Conservation (phyloP, 1,140 invertebrate genomes). For the Leptopilina clavipes region DNA sequence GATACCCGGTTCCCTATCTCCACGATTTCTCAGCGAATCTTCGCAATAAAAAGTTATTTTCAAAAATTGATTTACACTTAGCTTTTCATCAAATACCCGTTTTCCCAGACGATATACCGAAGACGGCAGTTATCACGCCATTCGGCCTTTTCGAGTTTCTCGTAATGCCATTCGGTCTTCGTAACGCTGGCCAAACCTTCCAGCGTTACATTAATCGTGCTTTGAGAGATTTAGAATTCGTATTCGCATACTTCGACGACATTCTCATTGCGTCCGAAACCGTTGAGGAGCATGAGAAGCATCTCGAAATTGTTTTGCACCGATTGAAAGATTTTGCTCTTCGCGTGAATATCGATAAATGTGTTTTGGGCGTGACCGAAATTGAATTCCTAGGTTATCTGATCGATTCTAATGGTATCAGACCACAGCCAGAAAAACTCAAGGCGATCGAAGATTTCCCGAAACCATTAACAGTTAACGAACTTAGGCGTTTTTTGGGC, state of each 20-base stretch:
- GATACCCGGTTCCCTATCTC: too few relatives aligned
- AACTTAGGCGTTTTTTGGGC: neutral
- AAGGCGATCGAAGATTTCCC: neutral
- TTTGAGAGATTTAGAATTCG: slow-evolving; percentile 12
- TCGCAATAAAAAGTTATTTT: too few relatives aligned
- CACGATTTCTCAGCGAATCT: too few relatives aligned
- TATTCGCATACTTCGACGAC: slow-evolving; percentile 32
- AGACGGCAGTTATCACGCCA: too few relatives aligned
- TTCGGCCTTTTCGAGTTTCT: too few relatives aligned
- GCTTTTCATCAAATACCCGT: too few relatives aligned
- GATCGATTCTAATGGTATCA: neutral
- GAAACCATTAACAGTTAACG: neutral
- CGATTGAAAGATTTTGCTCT: neutral
- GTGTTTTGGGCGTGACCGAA: neutral
- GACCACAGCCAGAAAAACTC: neutral
- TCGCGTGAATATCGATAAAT: neutral
- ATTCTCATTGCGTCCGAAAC: slow-evolving; percentile 18
- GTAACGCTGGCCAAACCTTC: slow-evolving; percentile 16
- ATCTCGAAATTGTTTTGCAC: neutral
- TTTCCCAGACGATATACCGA: too few relatives aligned
- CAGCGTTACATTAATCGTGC: slow-evolving; percentile 35
- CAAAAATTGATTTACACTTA: too few relatives aligned
- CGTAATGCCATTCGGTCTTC: too few relatives aligned
- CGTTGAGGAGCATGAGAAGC: neutral
- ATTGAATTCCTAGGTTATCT: slow-evolving; percentile 23